These are phyloP conservation scores for Pilophorus perplexus DNA, from an alignment of 2,888 invertebrate genomes.

Conservation along the genomic window DNA sequence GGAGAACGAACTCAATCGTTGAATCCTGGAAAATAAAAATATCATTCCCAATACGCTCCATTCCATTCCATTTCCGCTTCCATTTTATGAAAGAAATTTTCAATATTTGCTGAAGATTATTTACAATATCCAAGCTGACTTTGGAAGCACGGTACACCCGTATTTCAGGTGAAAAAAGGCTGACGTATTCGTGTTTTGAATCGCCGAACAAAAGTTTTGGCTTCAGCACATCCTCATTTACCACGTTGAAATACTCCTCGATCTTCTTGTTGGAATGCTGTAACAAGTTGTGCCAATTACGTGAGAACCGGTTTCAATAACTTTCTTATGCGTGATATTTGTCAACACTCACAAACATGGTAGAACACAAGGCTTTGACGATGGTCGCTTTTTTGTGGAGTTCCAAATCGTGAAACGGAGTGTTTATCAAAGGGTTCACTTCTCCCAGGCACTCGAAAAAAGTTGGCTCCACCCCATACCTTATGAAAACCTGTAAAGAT, in stretches of 20 bases:
- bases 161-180: slow-evolving; percentile 42
- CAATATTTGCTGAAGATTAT: no score
- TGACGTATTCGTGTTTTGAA: slow-evolving; percentile 42
- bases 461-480: slow-evolving; percentile 57
- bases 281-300: not conserved
- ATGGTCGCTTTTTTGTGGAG: slow-evolving; percentile 58
- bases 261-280: slow-evolving; percentile 45
- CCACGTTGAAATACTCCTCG: slow-evolving; percentile 43
- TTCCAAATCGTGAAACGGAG: slow-evolving; percentile 56
- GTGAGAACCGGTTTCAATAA: not conserved
- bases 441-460: slow-evolving; percentile 58
- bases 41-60: no score
- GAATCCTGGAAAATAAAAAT: slow-evolving; percentile 10
- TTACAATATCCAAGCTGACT: slow-evolving; percentile 37
- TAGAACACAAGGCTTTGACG: slow-evolving; percentile 59
- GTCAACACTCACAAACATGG: slow-evolving; percentile 44
- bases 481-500: slow-evolving; percentile 54
- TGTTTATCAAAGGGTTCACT: slow-evolving; percentile 54
- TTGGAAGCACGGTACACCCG: slow-evolving; percentile 39
- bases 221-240: slow-evolving; percentile 34
- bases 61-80: not conserved
- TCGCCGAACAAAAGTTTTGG: slow-evolving; percentile 31
- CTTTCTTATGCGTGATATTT: not conserved
- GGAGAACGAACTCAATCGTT: slow-evolving; percentile 10
- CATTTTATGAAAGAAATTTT: no score